Conservation (phyloP, 2,888 invertebrate genomes). For the Bimastos eiseni region DNA sequence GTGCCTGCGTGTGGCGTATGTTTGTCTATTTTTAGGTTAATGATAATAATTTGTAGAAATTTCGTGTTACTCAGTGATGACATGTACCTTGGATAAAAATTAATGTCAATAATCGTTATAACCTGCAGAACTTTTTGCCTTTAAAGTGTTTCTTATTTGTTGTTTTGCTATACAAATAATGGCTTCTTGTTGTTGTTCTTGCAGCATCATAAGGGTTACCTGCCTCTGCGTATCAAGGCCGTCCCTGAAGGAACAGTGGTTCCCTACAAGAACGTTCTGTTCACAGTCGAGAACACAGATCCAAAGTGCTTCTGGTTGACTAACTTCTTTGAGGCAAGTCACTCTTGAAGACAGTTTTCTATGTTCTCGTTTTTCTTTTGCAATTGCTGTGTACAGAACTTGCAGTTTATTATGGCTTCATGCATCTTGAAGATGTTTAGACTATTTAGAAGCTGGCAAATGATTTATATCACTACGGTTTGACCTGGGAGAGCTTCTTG, state of each 20-base stretch:
- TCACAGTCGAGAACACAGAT: conserved; percentile 67
- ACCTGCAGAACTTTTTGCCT: neutral
- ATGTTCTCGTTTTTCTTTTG: neutral
- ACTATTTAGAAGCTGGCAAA: neutral
- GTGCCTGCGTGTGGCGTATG: no score
- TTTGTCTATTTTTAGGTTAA: no score
- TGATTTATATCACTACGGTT: no score
- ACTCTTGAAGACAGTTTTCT: neutral
- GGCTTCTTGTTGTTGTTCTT: neutral
- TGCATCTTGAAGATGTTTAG: neutral
- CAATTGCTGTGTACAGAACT: neutral
- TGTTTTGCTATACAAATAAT: neutral
- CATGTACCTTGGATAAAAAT: neutral
- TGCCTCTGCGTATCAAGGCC: conserved; percentile 64
- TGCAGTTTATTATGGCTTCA: neutral
- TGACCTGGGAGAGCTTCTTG: no score
- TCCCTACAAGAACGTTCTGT: conserved; percentile 64
- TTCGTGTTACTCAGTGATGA: no score
- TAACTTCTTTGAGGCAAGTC: conserved; percentile 63
- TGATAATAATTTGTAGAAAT: no score
- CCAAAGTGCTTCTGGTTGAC: conserved; percentile 65
- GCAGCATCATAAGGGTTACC: conserved; percentile 62
- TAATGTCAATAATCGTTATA: neutral
- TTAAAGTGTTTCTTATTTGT: neutral
- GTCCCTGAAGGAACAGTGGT: conserved; percentile 65